Conservation (phyloP, 2,797 vertebrate species). For the Coluber constrictor region DNA sequence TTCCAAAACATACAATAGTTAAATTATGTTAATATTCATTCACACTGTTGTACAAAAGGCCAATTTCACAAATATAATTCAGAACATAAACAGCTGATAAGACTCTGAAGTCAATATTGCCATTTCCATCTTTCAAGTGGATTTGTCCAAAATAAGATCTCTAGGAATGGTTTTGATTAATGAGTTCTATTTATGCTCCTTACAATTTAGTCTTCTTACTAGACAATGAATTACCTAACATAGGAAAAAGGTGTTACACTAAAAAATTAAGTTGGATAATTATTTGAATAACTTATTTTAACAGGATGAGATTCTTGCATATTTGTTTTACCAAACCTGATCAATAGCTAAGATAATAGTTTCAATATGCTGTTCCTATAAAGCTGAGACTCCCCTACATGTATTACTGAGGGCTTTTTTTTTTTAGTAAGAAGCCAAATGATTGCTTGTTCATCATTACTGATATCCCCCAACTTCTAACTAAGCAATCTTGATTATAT, state of each 20-base stretch:
- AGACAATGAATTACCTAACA: neutral
- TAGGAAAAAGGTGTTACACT: neutral
- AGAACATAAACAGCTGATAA: constrained; percentile 63
- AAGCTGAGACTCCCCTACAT: neutral
- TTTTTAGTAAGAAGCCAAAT: neutral
- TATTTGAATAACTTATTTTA: neutral
- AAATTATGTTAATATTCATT: constrained; percentile 64
- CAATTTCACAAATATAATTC: constrained; percentile 67
- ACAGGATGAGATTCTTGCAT: neutral
- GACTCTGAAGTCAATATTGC: constrained; percentile 38
- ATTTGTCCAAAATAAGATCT: neutral
- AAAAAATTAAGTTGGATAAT: neutral
- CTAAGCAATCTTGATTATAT: neutral
- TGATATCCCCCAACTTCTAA: neutral
- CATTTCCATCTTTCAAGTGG: neutral
- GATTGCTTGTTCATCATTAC: neutral
- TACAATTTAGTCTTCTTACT: neutral
- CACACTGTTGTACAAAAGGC: constrained; percentile 67
- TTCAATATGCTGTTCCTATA: neutral
- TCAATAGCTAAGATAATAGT: neutral
- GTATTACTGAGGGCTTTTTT: neutral
- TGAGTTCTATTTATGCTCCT: neutral
- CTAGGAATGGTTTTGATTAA: neutral
- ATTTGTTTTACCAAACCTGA: neutral
- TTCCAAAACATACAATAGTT: constrained; percentile 74